A percentile compares a stretch with the other conserved stretches of the same genome.
phyloP scores from a whole-genome alignment of 2,113 vertebrate genomes.

The Petrocephalus zakoni region DNA sequence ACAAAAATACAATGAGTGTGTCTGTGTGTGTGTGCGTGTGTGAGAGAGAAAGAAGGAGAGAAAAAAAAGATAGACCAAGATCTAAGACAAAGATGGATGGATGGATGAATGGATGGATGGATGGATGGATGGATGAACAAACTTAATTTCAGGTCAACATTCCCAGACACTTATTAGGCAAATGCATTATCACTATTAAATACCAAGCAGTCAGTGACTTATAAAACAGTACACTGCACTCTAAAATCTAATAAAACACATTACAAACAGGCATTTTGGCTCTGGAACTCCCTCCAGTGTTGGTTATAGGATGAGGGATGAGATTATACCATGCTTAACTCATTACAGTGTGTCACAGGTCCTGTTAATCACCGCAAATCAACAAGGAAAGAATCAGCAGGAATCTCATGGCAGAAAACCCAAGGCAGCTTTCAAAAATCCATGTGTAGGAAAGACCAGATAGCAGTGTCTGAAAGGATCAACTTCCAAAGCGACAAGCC shows the following conservation, averaged over 20 bases:
- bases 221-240: not conserved
- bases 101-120: not conserved
- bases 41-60: too few relatives aligned
- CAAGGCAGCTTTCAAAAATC: not conserved
- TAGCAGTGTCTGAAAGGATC: not conserved
- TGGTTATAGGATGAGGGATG: not conserved
- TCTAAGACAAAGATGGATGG: not conserved
- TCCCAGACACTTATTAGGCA: not conserved
- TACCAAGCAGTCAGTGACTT: not conserved
- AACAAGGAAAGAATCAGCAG: not conserved
- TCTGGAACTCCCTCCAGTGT: not conserved
- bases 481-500: not conserved
- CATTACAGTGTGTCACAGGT: not conserved
- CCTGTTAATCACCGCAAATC: not conserved
- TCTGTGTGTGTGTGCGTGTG: not conserved
- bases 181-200: not conserved
- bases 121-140: not conserved
- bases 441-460: not conserved
- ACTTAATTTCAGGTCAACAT: not conserved
- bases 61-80: not conserved
- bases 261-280: not conserved
- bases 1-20: not conserved
- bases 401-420: not conserved
- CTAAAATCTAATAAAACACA: not conserved
- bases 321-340: not conserved